Base-by-base conservation (phyloP, 1,140 invertebrate genomes). In the Drosophila elegans region DNA sequence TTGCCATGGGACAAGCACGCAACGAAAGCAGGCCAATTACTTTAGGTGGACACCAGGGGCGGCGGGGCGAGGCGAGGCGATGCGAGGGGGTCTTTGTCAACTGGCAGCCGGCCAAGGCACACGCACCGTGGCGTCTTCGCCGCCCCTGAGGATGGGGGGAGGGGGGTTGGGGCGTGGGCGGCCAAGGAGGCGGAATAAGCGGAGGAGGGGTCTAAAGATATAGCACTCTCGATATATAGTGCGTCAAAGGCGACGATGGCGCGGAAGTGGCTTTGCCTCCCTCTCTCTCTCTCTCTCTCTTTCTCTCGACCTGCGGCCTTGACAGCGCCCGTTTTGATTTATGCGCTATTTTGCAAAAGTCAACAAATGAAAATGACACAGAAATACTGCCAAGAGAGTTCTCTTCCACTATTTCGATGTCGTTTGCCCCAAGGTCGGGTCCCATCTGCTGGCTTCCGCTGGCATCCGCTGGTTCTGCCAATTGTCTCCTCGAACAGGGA, bases 311-410 rank as follows among this genome's bases (percentile, higher is more conserved):
- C 46, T 48, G 51, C 36, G 66, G 57, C 46, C 62, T 62, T 71
- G 71, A 57, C 54, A 69, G 72, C 72, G 21, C 60, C 53, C 76
- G 63, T 69, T 88, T 83, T 88, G 82, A 86, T 86, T 86, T 86
- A 86, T 86, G 79, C 75, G 71, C 62, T 66, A 88, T 86, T 86
- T 86, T 72, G 78, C 83, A 74, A 76, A 83, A 88, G 83, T 86
- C 79, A 88, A 82, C 82, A 86, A 88, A 86, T 86, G 82, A 78
- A 82, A 85, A 85, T 82, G 83, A 88, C 82, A 86, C 63, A 57
- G 61, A 74, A 74, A 74, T 74, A 74, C 63, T 64, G 72, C 71
- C 71, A 74, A 55, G 45, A 62, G 36, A 36, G 41, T 45, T 55
- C 34, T 38, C 36, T 51, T 11, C 21, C 56, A 66, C 45, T 48